phyloP scores from a whole-genome alignment of 2,113 vertebrate genomes.

The Caranx ignobilis region DNA sequence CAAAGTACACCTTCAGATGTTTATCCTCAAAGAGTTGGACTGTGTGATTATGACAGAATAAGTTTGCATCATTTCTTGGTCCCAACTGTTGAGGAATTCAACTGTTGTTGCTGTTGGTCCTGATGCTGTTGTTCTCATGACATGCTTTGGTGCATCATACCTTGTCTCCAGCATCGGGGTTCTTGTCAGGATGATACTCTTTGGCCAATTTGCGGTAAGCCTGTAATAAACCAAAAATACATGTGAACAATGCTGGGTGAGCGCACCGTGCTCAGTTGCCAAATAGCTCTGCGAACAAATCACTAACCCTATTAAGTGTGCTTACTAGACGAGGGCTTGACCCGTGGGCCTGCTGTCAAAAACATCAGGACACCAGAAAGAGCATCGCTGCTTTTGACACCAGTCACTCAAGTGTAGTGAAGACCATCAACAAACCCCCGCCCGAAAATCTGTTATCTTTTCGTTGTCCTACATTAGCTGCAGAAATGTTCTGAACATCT shows the following conservation, averaged over 20 bases:
- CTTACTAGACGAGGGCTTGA: background rate
- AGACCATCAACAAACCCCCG: background rate
- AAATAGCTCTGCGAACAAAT: background rate
- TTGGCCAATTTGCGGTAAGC: slow-evolving; percentile 98
- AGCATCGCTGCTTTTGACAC: slow-evolving; percentile 48
- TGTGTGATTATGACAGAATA: slow-evolving; percentile 35
- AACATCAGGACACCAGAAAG: slow-evolving; percentile 49
- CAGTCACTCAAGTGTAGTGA: background rate
- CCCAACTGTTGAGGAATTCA: slow-evolving; percentile 13
- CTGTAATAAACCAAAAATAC: slow-evolving; percentile 79
- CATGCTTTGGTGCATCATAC: slow-evolving; percentile 80
- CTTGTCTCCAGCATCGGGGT: slow-evolving; percentile 99
- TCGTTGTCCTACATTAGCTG: background rate
- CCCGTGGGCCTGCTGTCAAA: slow-evolving; percentile 58
- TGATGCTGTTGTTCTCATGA: background rate
- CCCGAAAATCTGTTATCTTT: background rate
- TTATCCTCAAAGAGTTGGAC: slow-evolving; percentile 8
- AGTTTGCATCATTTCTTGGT: slow-evolving; percentile 4
- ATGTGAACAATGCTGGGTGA: background rate
- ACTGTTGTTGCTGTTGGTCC: background rate
- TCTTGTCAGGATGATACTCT: slow-evolving; percentile 99
- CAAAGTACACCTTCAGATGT: background rate
- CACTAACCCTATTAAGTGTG: slow-evolving; percentile 21
- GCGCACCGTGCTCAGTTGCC: background rate
- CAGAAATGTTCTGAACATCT: background rate